Base-by-base conservation (phyloP, 2,888 invertebrate species). In the Venustoraphidia nigricollis region DNA sequence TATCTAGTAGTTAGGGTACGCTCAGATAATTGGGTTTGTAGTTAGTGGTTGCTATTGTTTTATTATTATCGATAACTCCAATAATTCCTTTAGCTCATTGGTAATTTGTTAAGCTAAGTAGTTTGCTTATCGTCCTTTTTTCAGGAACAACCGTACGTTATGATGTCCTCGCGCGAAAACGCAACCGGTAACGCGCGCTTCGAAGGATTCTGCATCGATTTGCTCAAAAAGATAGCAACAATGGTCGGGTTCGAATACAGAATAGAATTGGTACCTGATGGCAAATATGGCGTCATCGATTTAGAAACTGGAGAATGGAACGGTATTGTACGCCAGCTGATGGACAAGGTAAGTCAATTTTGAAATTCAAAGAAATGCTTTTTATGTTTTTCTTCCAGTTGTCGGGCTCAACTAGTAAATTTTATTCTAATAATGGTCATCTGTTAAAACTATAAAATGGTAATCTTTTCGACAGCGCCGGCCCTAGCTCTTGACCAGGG, bases 281-380 rank as follows among this genome's bases (percentile, higher is more conserved):
- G 76, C 56, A 79, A 79, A 64, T 85, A 85, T 64, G 85, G 85
- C 37, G 83, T 79, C 47, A 79, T 77, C 60, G 79, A 84, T 68
- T 74, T 79, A 54, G 75, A 78, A 54, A 81, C 81, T 6, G 81
- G 81, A 14, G 77, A 83, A 64, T 84, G 83, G 83, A 83, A 83
- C 60, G 81, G 81, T 49, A 76, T 80, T 55, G 79, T 80, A 34
- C 67, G 73, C 45, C 75, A 79, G 58, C 71, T 79, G 53, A 77
- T 79, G 71, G 77, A 78, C 56, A 77, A 83, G 75, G 78, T 77
- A 62, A 62, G 58, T 50, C 36, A 9, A 10, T 41, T 27, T 27
- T 27, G 4, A 27, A 17, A 17, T 17, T 17, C 2, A 17, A 17
- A 17, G 4, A 17, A 17, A 4, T 3, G 17, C 4, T n/a, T n/a